Conservation (phyloP, 2,888 invertebrate genomes). For the Heteromurus nitidus region DNA sequence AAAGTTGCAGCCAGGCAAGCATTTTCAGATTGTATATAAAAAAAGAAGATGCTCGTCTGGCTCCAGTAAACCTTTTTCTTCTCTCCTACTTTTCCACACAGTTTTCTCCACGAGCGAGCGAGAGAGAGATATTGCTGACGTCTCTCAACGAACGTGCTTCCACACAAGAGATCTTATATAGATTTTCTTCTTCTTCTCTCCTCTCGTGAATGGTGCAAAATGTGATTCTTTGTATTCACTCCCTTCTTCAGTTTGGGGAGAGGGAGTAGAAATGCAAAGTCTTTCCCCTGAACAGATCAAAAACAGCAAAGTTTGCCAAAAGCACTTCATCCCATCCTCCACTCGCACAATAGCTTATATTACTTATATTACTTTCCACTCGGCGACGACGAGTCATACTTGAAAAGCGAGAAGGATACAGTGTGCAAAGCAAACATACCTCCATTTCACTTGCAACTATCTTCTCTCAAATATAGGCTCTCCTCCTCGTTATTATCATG, state of each 20-base stretch:
- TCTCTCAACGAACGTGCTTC: conserved; percentile 11
- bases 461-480: not conserved
- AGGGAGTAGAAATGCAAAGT: conserved; percentile 39
- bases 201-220: conserved; percentile 12
- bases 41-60: not conserved
- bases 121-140: conserved; percentile 5
- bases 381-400: not conserved
- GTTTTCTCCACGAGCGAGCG: no score
- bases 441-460: no score
- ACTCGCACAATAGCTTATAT: conserved; percentile 17
- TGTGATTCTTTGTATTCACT: conserved; percentile 56
- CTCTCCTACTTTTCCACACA: not conserved
- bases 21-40: conserved; percentile 27
- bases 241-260: not conserved
- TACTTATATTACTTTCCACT: not conserved
- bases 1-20: not conserved
- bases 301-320: conserved; percentile 61
- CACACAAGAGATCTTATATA: conserved; percentile 3
- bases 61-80: conserved; percentile 23
- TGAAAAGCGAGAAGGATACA: not conserved
- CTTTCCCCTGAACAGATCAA: conserved; percentile 41
- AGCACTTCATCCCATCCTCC: conserved; percentile 41
- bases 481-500: not conserved
- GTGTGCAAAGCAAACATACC: no score
- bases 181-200: not conserved